Percentiles rank a stretch among this genome's conserved stretches.
Conservation (phyloP, 2,113 vertebrate species). For the Lepisosteus oculatus region DNA sequence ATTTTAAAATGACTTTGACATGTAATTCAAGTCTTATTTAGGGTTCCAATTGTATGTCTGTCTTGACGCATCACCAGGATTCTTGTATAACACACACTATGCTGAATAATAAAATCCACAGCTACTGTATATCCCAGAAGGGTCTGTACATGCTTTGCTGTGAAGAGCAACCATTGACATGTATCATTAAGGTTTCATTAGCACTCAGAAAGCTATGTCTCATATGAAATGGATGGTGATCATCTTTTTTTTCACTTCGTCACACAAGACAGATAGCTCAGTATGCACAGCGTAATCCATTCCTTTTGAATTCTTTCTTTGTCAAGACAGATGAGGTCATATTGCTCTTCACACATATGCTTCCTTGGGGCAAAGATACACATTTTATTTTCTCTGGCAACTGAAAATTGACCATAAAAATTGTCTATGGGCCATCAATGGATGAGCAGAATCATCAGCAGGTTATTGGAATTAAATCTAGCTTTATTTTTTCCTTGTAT, state of each 20-base stretch:
- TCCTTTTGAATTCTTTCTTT: conserved; percentile 28
- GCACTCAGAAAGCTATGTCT: conserved; percentile 23
- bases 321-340: background rate
- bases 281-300: conserved; percentile 23
- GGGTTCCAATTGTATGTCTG: too few species aligned
- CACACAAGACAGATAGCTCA: conserved; percentile 28
- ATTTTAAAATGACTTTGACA: too few species aligned
- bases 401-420: conserved; percentile 23
- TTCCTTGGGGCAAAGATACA: conserved; percentile 3
- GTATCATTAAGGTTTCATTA: conserved; percentile 48
- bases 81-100: too few species aligned
- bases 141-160: too few species aligned
- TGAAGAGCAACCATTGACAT: conserved; percentile 27
- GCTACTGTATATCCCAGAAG: too few species aligned
- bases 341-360: background rate
- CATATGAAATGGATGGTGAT: conserved; percentile 29
- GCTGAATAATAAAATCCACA: too few species aligned
- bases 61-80: too few species aligned
- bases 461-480: too few species aligned
- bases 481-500: too few species aligned
- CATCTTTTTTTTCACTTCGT: conserved; percentile 30
- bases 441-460: too few species aligned
- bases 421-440: background rate
- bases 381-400: conserved; percentile 22
- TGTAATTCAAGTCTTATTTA: too few species aligned